phyloP scores from a whole-genome alignment of 1,140 invertebrate genomes.

The Branchinecta lynchi region DNA sequence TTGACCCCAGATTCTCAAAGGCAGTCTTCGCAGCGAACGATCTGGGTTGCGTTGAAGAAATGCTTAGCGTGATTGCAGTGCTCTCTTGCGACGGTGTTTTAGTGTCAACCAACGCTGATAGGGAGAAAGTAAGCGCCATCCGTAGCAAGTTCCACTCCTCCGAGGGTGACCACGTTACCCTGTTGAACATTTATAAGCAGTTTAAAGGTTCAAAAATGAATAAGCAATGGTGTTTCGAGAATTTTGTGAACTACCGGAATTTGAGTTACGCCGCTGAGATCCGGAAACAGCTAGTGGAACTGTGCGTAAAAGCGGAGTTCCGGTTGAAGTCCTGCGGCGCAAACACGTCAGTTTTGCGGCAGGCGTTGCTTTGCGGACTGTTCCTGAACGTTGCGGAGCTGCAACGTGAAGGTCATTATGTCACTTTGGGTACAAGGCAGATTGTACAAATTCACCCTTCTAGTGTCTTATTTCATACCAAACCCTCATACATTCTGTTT shows the following conservation, averaged over 20 bases:
- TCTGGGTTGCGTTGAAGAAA: slow-evolving; percentile 70
- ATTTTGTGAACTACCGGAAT: slow-evolving; percentile 73
- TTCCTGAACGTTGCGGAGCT: slow-evolving; percentile 80
- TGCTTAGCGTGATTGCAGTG: slow-evolving; percentile 48
- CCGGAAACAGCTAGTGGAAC: slow-evolving; percentile 57
- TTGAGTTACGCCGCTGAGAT: slow-evolving; percentile 65
- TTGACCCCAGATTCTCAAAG: slow-evolving; percentile 79
- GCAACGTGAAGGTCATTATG: slow-evolving; percentile 51
- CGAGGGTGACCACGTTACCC: slow-evolving; percentile 81
- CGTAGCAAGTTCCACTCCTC: slow-evolving; percentile 65
- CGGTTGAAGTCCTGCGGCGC: slow-evolving; percentile 50
- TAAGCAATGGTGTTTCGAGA: slow-evolving; percentile 79
- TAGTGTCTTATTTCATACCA: slow-evolving; percentile 52
- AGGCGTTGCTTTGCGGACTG: slow-evolving; percentile 61
- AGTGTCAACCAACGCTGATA: slow-evolving; percentile 35
- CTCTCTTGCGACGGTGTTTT: slow-evolving; percentile 50
- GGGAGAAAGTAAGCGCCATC: slow-evolving; percentile 47
- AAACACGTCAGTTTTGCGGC: slow-evolving; percentile 52
- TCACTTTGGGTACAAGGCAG: slow-evolving; percentile 47
- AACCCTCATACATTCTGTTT: slow-evolving; percentile 65
- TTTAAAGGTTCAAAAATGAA: slow-evolving; percentile 54
- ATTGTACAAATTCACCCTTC: slow-evolving; percentile 65
- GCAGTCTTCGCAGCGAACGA: slow-evolving; percentile 58
- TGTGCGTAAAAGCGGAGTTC: slow-evolving; percentile 54
- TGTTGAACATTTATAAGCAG: slow-evolving; percentile 72